Conservation (phyloP, 2,797 vertebrate species). For the Acanthurus tractus region DNA sequence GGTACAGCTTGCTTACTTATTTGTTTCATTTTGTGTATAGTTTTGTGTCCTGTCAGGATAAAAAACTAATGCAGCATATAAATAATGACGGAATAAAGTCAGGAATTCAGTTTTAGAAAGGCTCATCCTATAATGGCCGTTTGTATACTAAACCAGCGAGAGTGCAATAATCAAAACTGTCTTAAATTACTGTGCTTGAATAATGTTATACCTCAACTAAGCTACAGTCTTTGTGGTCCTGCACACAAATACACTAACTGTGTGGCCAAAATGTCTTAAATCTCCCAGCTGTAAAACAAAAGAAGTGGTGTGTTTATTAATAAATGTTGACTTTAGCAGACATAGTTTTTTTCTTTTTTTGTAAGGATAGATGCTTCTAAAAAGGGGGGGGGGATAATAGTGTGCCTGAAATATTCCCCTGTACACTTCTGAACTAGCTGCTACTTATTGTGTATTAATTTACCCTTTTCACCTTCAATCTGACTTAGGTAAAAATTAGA, state of each 20-base stretch:
- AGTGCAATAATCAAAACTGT: slow-evolving; percentile 15
- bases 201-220: slow-evolving; percentile 22
- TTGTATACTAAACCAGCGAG: not conserved
- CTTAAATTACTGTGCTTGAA: slow-evolving; percentile 17
- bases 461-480: too few species aligned
- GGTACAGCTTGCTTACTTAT: not conserved
- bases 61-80: not conserved
- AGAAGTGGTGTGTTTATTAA: not conserved
- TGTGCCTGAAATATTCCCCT: not conserved
- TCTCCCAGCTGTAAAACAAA: not conserved
- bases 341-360: too few species aligned
- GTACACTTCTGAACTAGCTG: too few species aligned
- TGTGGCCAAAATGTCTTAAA: too few species aligned
- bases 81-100: not conserved
- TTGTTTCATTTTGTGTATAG: not conserved
- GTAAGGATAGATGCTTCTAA: too few species aligned
- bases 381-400: slow-evolving; percentile 26
- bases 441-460: too few species aligned
- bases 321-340: not conserved
- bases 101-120: not conserved
- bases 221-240: not conserved
- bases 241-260: too few species aligned
- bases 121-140: slow-evolving; percentile 49
- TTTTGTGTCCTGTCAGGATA: not conserved
- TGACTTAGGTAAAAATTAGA: too few species aligned